Evolutionary conservation across 2,797 vertebrate species (phyloP).

Genomic region (Cyprinella venusta): DNA sequence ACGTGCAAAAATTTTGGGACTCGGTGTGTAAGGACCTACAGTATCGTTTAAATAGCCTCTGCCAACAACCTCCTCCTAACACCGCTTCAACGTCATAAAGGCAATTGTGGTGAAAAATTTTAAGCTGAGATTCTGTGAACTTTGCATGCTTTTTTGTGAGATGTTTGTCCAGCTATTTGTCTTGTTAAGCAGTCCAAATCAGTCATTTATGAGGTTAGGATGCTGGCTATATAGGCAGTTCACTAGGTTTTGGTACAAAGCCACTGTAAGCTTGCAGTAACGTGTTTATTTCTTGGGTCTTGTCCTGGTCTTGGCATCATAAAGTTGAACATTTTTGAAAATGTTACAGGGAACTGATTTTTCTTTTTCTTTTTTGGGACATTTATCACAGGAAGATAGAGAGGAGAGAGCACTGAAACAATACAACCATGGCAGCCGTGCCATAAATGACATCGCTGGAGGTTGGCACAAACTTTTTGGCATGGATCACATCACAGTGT

Average conservation of each 20-base stretch:
- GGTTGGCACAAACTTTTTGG: background rate
- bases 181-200: background rate
- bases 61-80: background rate
- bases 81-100: background rate
- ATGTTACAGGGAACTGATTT: slow-evolving; percentile 25
- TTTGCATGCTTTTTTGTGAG: background rate
- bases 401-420: background rate
- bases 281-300: slow-evolving; percentile 41
- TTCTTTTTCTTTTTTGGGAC: background rate
- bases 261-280: slow-evolving; percentile 27
- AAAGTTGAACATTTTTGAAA: slow-evolving; percentile 23
- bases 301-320: slow-evolving; percentile 41
- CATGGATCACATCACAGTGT: slow-evolving; percentile 4
- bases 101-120: background rate
- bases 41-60: too few species aligned
- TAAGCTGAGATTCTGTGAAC: background rate
- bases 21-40: too few species aligned
- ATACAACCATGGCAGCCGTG: background rate
- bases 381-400: slow-evolving; percentile 18
- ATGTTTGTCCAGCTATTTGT: background rate
- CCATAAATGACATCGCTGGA: background rate
- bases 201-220: slow-evolving; percentile 5
- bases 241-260: slow-evolving; percentile 11
- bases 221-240: slow-evolving; percentile 2
- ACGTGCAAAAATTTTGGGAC: too few species aligned